Evolutionary conservation across 2,113 vertebrate genomes (phyloP).

Genomic region (Urocolius indicus): DNA sequence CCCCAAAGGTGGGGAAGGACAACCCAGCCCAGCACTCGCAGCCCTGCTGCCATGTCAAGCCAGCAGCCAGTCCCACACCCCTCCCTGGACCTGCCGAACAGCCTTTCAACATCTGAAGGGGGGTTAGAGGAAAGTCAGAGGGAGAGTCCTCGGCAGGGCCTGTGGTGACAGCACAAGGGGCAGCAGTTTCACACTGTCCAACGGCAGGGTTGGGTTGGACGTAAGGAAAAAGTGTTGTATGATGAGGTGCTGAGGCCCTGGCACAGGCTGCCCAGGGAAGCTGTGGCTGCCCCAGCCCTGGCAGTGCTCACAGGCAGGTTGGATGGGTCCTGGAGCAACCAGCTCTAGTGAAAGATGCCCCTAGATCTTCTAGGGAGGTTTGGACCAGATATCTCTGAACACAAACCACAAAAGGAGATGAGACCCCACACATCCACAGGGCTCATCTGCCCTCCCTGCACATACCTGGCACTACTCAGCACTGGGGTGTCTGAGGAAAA

Average conservation of each 20-base stretch:
- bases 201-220: not conserved
- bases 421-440: not conserved
- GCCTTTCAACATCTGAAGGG: not conserved
- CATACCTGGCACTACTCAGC: not conserved
- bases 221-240: not conserved
- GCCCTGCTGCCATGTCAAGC: not conserved
- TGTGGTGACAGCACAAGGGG: not conserved
- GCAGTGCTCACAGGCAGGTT: fast-evolving
- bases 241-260: fast-evolving
- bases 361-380: fast-evolving
- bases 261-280: not conserved
- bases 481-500: not conserved
- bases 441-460: not conserved
- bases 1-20: not conserved
- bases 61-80: not conserved
- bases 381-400: not conserved
- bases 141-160: not conserved
- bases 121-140: not conserved
- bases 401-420: not conserved
- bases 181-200: not conserved
- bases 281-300: not conserved
- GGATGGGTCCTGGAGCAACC: fast-evolving
- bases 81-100: not conserved
- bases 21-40: fast-evolving
- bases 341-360: fast-evolving